Base-by-base conservation (phyloP, 2,797 vertebrate species). In the Clarias platycephalus region DNA sequence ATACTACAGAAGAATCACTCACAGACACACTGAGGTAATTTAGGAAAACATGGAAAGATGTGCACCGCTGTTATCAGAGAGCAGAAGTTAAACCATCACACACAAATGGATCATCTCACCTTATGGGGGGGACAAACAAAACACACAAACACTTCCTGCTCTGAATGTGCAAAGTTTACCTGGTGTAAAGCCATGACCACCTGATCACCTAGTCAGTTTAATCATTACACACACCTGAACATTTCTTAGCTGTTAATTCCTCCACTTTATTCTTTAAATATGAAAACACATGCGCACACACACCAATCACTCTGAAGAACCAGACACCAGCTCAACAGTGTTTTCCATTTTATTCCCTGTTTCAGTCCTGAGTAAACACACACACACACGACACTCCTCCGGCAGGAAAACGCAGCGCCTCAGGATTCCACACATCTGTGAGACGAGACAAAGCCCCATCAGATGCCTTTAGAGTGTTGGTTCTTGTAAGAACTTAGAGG, bases 131-230 rank as follows among this genome's bases (percentile, higher is more conserved):
- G 40, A 0, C 0, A 49, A 12, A 57, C 57, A 37, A 44, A 58
- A 34, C 37, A 40, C 5, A 60, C 16, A 74, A 71, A 58, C 40
- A 57, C 67, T 66, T 83, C 66, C 81, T 83, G 81, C 31, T 83
- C 9, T n/a, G 37, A 72, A 79, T 82, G 75, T 86, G 75, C 85
- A 83, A 80, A 79, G 66, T 70, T 70, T 37, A 78, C 26, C 67
- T 53, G 53, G 60, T 68, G 24, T 31, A 53, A 64, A 79, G 10
- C 66, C 34, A 60, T 0, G 13, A 60, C 4, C 58, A 79, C 79
- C 63, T 80, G 44, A 79, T 26, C 31, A 62, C 22, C 76, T n/a
- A 37, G 53, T 12, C 63, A 24, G 64, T 55, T 67, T 34, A 67
- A 81, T 40, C 16, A 28, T 55, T 5, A 8, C 15, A 1, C 62